Percentiles rank a stretch among this genome's conserved stretches.
Conservation (phyloP, 2,888 invertebrate species). For the Drosophila sordidula region DNA sequence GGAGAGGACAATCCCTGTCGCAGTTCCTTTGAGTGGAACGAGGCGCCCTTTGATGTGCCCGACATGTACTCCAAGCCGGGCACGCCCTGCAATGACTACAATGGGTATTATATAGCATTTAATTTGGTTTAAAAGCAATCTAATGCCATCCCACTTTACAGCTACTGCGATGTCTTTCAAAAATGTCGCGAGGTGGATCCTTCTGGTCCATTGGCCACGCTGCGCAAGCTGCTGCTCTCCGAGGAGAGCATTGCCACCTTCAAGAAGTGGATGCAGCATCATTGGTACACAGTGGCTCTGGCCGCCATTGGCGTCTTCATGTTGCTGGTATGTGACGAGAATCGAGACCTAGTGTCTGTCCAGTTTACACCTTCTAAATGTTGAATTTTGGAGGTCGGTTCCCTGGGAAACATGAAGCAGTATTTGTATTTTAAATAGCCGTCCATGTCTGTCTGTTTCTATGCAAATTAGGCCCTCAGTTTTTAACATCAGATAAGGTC, state of each 20-base stretch:
- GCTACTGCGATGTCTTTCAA: conserved; percentile 89
- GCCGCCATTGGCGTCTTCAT: conserved; percentile 91
- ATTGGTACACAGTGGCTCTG: conserved; percentile 95
- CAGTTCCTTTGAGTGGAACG: conserved; percentile 96
- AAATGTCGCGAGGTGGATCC: conserved; percentile 96
- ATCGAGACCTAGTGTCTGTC: not conserved
- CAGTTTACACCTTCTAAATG: conserved; percentile 3
- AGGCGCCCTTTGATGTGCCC: conserved; percentile 94
- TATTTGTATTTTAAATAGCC: not conserved
- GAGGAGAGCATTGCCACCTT: conserved; percentile 96
- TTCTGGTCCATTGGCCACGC: conserved; percentile 95
- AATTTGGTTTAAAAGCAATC: not conserved
- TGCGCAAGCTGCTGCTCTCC: conserved; percentile 93
- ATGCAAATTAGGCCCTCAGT: too few species aligned
- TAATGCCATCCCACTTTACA: conserved; percentile 52
- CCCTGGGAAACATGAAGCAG: not conserved
- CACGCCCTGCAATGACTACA: conserved; percentile 97
- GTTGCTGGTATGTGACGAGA: conserved; percentile 89
- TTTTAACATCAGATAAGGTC: too few species aligned
- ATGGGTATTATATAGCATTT: conserved; percentile 87
- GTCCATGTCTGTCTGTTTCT: too few species aligned
- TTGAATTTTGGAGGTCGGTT: not conserved
- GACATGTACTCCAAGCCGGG: conserved; percentile 97
- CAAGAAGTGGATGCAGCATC: conserved; percentile 93
- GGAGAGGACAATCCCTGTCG: conserved; percentile 93